Base-by-base conservation (phyloP, 2,797 vertebrate genomes). In the Molossus molossus region DNA sequence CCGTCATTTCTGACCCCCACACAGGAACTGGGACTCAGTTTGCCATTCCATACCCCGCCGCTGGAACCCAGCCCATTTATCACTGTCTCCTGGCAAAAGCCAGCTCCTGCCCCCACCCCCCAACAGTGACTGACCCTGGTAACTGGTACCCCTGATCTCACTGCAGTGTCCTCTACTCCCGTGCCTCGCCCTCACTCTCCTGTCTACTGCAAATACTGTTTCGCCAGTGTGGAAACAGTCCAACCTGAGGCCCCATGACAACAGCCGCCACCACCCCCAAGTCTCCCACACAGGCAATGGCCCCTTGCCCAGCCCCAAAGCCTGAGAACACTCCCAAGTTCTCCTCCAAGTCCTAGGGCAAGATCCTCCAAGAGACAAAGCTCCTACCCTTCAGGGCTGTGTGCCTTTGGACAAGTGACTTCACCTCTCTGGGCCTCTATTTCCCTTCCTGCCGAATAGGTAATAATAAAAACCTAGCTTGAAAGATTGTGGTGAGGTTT, bases 21-120 rank as follows among this genome's bases (percentile, higher is more conserved):
- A 0, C 0, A 20, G 50, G 50, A 62, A 3, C 75, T 0, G 0
- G 8, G 18, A 92, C 55, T 79, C 29, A 0, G 15, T 70, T 50
- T 73, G 87, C 72, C 64, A 84, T 95, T 86, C 80, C 1, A 3
- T 0, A 20, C 86, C 94, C 97, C 0, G 9, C 50, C 58, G 40
- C 81, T 10, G 6, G 91, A 85, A 94, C 57, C 1, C 70, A 90
- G 65, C 48, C 97, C 92, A 97, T 97, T 94, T 94, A 95, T 98
- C 98, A 97, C 97, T 97, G 97, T 98, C 98, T 98, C 84, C 97
- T 88, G 89, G 97, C 96, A 97, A 98, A 37, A n/a, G 21, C 97
- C 92, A 73, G 48, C 57, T 92, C 85, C 80, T 57, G 60, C 37
- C 57, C n/a, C 58, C 40, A 1, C 9, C 33, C 0, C 65, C 75